Conservation (phyloP, 2,797 vertebrate genomes). For the Falco rusticolus region DNA sequence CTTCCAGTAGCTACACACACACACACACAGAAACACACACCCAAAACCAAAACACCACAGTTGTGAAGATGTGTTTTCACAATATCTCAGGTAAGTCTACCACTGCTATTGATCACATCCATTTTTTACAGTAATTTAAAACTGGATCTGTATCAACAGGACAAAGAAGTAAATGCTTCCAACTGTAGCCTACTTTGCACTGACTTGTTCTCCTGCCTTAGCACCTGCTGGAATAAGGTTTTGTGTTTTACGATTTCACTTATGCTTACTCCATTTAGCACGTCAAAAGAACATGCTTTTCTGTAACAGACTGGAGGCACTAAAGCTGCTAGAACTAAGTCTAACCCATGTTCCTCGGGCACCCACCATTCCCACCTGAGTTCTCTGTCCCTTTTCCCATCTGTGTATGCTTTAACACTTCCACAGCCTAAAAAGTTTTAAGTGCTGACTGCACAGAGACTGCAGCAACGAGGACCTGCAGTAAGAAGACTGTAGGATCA, state of each 20-base stretch:
- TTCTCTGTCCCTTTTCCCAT: background rate
- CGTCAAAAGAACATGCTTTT: background rate
- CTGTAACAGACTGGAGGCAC: background rate
- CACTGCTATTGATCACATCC: slow-evolving; percentile 18
- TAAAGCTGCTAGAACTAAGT: background rate
- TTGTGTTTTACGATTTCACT: background rate
- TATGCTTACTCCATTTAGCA: background rate
- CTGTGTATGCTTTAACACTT: background rate
- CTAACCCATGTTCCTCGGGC: background rate
- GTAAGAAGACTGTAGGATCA: background rate
- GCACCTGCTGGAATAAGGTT: background rate
- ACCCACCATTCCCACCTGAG: background rate
- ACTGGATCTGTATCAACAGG: background rate
- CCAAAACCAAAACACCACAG: background rate
- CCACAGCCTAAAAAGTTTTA: background rate
- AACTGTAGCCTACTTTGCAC: background rate
- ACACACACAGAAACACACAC: background rate
- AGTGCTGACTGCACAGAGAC: background rate
- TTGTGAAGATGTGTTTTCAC: background rate
- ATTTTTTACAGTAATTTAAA: slow-evolving; percentile 28
- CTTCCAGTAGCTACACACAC: background rate
- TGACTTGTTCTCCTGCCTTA: background rate
- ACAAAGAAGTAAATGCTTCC: background rate
- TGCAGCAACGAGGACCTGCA: background rate
- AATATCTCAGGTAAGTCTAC: slow-evolving; percentile 2